Evolutionary conservation across 2,113 vertebrate genomes (phyloP), one percentile per base, ranked within the genome.

Genomic region (Apeltes quadracus): DNA sequence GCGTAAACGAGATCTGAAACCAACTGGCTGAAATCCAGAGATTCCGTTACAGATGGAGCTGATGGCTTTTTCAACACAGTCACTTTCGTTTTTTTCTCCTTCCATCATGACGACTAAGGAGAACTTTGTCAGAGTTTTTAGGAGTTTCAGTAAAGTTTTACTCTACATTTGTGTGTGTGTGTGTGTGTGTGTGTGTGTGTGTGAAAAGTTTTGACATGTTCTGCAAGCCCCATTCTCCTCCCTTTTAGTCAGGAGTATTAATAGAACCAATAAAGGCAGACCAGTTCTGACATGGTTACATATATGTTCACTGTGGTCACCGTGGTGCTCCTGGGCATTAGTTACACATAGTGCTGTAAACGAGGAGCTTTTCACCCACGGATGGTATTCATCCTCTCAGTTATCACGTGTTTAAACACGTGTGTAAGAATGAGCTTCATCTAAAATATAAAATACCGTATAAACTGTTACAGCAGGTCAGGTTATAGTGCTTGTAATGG

Each of bases 301-400:
- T n/a, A n/a, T n/a, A n/a, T n/a, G n/a, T n/a, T n/a, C n/a, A n/a
- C n/a, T n/a, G n/a, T n/a, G n/a, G n/a, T n/a, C n/a, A n/a, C n/a
- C n/a, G n/a, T n/a, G n/a, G n/a, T n/a, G n/a, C n/a, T n/a, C n/a
- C n/a, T n/a, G n/a, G n/a, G n/a, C n/a, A n/a, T n/a, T n/a, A n/a
- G n/a, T n/a, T n/a, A n/a, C 62, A 81, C 79, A 81, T 71, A 69
- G 69, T 57, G 69, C 23, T 61, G 78, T 48, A 61, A 69, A 83
- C 78, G 75, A 77, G 72, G 79, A 16, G 50, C 14, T 68, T 67
- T 72, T 78, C 70, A 87, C 84, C 78, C 77, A 58, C 88, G 89
- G 83, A 90, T 90, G 86, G 80, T 87, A 62, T 81, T 83, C 83
- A 68, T 66, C 61, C 76, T 51, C 76, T 84, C 76, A 82, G 70